Evolutionary conservation across 1,140 invertebrate species (phyloP), one percentile per base, ranked within the genome.

Genomic region (Globodera rostochiensis): DNA sequence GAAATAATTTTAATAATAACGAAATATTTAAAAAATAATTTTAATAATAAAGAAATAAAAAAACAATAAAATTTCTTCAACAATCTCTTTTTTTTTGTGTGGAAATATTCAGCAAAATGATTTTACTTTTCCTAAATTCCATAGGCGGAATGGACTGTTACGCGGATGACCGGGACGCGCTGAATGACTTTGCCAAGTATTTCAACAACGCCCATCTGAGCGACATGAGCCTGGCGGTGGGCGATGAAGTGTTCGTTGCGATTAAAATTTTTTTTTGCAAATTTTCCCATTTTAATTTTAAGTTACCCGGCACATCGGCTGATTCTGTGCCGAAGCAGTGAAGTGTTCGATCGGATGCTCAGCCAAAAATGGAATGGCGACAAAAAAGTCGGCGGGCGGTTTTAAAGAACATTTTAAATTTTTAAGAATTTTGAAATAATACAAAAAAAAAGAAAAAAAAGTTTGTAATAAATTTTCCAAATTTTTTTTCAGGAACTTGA

Each of bases 341-440:
- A 91, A 83, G 91, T 91, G 6, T 91, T 91, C 85, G 91, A 91
- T 73, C 83, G 91, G 73, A 91, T 91, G 91, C 87, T 91, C 46
- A 91, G 90, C 83, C 85, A 89, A 47, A 85, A 90, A 79, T 91
- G 91, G 91, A 85, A 84, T 64, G 88, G 90, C 25, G 85, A 89
- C 8, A 87, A 87, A 81, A 86, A 90, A 81, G 89, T 90, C 66
- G 19, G 13, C 19, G 45, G 60, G 80, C 36, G 50, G 21, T 5
- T 64, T 13, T 21, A 83, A 7, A 46, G 15, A 13, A 74, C 36
- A 84, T 21, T 45, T 36, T 36, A 36, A 49, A 46, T 19, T 15
- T 71, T 6, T 47, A 49, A 47, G 25, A 25, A 25, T 25, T 19
- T 84, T 50, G 6, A 9, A 53, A 53, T 53, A 53, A 6, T 53